A percentile compares a stretch with the other conserved stretches of the same genome.
Conservation (phyloP, 2,797 vertebrate genomes). For the Lithobates sylvaticus region DNA sequence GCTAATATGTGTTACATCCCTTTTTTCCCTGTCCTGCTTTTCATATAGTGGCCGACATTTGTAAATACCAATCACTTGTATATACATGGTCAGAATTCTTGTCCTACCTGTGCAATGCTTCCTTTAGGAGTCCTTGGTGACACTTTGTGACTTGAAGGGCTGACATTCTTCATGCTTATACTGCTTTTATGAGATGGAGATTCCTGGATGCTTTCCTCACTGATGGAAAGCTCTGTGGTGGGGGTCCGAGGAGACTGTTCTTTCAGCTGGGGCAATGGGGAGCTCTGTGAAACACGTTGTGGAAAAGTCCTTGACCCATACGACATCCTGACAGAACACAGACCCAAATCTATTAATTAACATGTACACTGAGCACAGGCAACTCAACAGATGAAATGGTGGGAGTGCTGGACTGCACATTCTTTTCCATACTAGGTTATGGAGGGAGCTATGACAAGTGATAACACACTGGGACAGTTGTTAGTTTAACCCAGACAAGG, state of each 20-base stretch:
- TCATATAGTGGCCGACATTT: too few relatives aligned
- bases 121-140: background rate
- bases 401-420: background rate
- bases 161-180: slow-evolving; percentile 34
- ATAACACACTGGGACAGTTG: background rate
- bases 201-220: slow-evolving; percentile 4
- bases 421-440: slow-evolving; percentile 22
- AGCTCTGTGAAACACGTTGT: slow-evolving; percentile 1
- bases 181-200: slow-evolving; percentile 32
- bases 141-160: slow-evolving; percentile 23
- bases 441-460: background rate
- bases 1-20: too few relatives aligned
- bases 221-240: background rate
- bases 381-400: background rate
- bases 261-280: slow-evolving; percentile 5
- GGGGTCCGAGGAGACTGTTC: background rate
- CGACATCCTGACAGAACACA: slow-evolving; percentile 18
- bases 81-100: background rate
- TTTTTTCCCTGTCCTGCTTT: too few relatives aligned
- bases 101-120: slow-evolving; percentile 23
- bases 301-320: slow-evolving; percentile 9
- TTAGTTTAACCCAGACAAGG: background rate
- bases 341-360: background rate
- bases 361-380: background rate
- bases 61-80: background rate